phyloP scores from a whole-genome alignment of 1,140 invertebrate genomes.

The Rhagoletis pomonella region DNA sequence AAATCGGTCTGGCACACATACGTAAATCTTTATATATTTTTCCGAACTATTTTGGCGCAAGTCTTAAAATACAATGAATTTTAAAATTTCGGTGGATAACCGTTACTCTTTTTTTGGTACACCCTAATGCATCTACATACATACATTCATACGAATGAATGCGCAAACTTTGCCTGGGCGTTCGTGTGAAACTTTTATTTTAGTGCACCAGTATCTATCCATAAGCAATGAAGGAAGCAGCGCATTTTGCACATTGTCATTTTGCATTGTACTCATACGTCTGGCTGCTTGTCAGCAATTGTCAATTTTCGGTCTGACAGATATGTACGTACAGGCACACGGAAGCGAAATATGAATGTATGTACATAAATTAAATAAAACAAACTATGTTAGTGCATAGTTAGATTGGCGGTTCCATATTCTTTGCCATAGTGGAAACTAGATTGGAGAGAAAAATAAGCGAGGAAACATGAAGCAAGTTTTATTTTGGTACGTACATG shows the following conservation, averaged over 20 bases:
- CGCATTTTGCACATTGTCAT: constrained; percentile 33
- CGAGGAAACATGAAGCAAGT: too few species aligned
- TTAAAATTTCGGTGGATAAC: too few species aligned
- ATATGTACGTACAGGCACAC: constrained; percentile 6
- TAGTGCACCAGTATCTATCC: not conserved
- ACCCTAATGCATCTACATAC: not conserved
- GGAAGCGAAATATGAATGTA: constrained; percentile 27
- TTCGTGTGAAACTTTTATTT: constrained; percentile 48
- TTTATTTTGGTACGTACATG: too few species aligned
- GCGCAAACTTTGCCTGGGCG: not conserved
- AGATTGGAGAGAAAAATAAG: too few species aligned
- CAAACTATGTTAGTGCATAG: not conserved
- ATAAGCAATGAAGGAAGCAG: constrained; percentile 8
- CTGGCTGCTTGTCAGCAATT: constrained; percentile 28
- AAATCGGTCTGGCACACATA: too few species aligned
- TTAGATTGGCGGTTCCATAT: not conserved
- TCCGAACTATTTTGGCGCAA: too few species aligned
- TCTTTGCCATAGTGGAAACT: not conserved
- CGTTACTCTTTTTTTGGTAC: too few species aligned
- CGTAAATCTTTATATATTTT: too few species aligned
- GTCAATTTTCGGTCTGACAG: constrained; percentile 47
- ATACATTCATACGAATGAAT: not conserved
- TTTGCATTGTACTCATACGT: not conserved
- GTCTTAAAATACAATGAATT: too few species aligned
- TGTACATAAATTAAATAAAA: constrained; percentile 31